Percentiles rank a stretch among this genome's conserved stretches.
phyloP scores from a whole-genome alignment of 2,797 vertebrate genomes.

The Tinamus major region DNA sequence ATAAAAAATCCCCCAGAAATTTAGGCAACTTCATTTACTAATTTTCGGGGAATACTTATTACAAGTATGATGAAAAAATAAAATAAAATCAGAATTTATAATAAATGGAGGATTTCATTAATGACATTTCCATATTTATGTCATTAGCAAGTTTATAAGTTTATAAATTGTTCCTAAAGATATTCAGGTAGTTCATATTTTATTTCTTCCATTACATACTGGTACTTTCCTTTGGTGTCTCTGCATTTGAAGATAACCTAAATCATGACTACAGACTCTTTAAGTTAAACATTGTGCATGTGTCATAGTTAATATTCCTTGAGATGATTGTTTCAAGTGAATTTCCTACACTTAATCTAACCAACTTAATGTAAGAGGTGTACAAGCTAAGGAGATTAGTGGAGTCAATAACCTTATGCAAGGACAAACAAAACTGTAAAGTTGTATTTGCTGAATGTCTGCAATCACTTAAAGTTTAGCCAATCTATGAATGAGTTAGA shows the following conservation, averaged over 20 bases:
- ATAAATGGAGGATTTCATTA: not conserved
- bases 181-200: not conserved
- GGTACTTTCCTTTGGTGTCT: not conserved
- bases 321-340: not conserved
- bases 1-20: not conserved
- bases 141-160: not conserved
- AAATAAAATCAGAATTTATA: not conserved
- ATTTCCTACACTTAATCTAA: not conserved
- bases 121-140: not conserved
- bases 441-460: not conserved
- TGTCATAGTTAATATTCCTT: not conserved
- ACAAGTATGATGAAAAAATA: not conserved
- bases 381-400: not conserved
- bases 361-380: not conserved
- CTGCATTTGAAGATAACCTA: not conserved
- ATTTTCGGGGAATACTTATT: not conserved
- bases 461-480: not conserved
- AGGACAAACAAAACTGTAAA: not conserved
- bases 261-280: not conserved
- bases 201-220: not conserved
- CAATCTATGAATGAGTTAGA: not conserved
- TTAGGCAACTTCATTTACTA: not conserved
- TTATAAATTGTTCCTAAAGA: not conserved
- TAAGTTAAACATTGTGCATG: not conserved
- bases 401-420: not conserved